Conservation (phyloP, 1,140 invertebrate species). For the Thaumatotibia leucotreta region DNA sequence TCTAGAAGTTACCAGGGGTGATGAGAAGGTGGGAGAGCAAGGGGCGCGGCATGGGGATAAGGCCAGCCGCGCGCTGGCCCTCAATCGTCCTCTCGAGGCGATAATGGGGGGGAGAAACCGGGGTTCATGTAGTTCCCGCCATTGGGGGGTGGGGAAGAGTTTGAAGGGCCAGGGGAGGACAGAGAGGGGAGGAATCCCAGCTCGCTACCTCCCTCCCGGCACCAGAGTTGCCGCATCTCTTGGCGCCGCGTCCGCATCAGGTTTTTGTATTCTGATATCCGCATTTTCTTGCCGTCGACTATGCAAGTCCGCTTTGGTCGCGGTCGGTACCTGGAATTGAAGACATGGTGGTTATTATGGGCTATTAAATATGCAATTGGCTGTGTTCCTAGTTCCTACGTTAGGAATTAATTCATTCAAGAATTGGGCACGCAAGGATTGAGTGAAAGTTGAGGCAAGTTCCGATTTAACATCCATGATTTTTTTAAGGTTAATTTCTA, state of each 20-base stretch:
- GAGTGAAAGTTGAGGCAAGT: no score
- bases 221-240: conserved; percentile 95
- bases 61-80: conserved; percentile 79
- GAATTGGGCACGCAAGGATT: no score
- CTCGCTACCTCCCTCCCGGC: conserved; percentile 83
- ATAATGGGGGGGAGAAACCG: conserved; percentile 75
- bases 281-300: conserved; percentile 92
- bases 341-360: background rate
- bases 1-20: conserved; percentile 63
- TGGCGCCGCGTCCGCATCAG: conserved; percentile 96
- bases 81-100: conserved; percentile 80
- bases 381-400: no score
- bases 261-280: conserved; percentile 99
- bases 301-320: conserved; percentile 95
- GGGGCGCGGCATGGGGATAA: conserved; percentile 72
- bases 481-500: no score
- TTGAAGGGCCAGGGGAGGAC: conserved; percentile 68
- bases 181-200: conserved; percentile 79
- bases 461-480: no score
- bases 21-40: conserved; percentile 50
- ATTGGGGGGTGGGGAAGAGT: conserved; percentile 77
- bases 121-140: conserved; percentile 64
- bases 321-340: conserved; percentile 89
- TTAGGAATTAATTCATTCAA: no score
- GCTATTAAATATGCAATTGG: no score